These are phyloP conservation scores for Acanthurus tractus DNA, from an alignment of 2,797 vertebrate species.

Conservation along the genomic window DNA sequence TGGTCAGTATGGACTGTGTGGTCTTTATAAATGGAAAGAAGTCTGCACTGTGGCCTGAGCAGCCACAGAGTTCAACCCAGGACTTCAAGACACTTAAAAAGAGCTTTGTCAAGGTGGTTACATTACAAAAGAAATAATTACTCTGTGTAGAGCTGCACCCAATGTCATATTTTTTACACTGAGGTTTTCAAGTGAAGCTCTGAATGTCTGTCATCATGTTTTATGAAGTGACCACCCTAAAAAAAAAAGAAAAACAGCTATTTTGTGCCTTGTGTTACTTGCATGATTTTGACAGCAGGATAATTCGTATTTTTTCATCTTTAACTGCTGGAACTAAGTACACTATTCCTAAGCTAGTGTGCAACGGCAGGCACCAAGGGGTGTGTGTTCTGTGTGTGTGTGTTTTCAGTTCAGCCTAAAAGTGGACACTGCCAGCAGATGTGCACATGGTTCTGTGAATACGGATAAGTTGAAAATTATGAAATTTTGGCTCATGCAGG, in stretches of 20 bases:
- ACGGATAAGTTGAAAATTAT: neutral
- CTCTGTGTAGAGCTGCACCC: neutral
- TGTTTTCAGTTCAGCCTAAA: neutral
- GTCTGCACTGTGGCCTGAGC: slow-evolving; percentile 14
- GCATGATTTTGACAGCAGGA: too few relatives aligned
- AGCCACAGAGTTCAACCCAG: neutral
- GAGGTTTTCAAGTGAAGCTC: too few relatives aligned
- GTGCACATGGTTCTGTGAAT: neutral
- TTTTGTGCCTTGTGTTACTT: too few relatives aligned
- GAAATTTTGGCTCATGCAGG: neutral
- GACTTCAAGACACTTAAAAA: slow-evolving; percentile 6
- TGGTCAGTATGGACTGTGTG: slow-evolving; percentile 1
- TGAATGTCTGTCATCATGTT: too few relatives aligned
- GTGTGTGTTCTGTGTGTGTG: neutral
- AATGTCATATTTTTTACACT: too few relatives aligned
- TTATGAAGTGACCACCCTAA: too few relatives aligned
- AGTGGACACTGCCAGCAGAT: neutral
- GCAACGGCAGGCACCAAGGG: too few relatives aligned
- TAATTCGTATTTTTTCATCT: too few relatives aligned
- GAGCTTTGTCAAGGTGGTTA: slow-evolving; percentile 17
- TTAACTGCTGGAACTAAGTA: too few relatives aligned
- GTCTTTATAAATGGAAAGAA: slow-evolving; percentile 27
- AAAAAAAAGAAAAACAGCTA: too few relatives aligned
- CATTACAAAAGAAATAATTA: slow-evolving; percentile 1
- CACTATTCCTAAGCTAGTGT: too few relatives aligned